These are phyloP conservation scores for Mallotus villosus DNA, from an alignment of 2,797 vertebrate genomes.

Conservation along the genomic window DNA sequence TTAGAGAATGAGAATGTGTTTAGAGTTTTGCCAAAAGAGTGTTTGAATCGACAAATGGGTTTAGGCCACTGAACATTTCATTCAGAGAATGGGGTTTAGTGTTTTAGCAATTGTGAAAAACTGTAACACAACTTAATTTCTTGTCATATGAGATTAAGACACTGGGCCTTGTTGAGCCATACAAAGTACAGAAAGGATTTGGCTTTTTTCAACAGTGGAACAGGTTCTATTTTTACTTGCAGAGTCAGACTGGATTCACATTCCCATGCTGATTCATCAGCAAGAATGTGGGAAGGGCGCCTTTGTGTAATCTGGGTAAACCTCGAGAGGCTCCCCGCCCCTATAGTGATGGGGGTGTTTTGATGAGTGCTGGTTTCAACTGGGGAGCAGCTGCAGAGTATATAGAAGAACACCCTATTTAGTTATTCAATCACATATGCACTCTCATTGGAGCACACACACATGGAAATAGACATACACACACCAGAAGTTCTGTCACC, in stretches of 20 bases:
- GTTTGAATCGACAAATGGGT: too few species aligned
- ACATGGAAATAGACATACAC: neutral
- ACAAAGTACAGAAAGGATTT: constrained; percentile 42
- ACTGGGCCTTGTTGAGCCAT: constrained; percentile 36
- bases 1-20: too few species aligned
- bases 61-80: too few species aligned
- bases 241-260: constrained; percentile 15
- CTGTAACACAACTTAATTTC: neutral
- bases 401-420: constrained; percentile 39
- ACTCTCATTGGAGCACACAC: neutral
- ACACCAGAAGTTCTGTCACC: neutral
- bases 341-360: constrained; percentile 13
- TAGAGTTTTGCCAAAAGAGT: too few species aligned
- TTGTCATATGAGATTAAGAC: constrained; percentile 43
- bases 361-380: constrained; percentile 35
- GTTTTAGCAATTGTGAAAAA: neutral
- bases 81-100: too few species aligned
- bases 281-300: constrained; percentile 1
- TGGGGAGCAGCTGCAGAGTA: constrained; percentile 56
- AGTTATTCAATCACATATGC: neutral
- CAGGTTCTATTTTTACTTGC: constrained; percentile 49
- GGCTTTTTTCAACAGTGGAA: constrained; percentile 46
- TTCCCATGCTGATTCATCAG: neutral
- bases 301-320: constrained; percentile 6
- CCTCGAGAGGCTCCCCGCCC: neutral